phyloP scores from a whole-genome alignment of 2,888 invertebrate genomes.

The Altica lythri region DNA sequence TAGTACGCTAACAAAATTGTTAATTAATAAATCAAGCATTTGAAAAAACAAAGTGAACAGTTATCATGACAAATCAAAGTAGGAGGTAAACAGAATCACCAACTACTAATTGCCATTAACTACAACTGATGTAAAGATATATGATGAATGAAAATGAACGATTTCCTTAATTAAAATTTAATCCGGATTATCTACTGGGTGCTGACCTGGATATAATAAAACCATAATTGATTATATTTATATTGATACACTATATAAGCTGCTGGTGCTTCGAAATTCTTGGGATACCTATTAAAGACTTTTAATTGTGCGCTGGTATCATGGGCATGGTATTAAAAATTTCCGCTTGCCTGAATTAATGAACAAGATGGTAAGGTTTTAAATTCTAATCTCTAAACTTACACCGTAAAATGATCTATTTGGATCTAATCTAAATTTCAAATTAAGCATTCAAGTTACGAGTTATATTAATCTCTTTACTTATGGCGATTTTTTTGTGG shows the following conservation, averaged over 20 bases:
- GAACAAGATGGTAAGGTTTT: constrained; percentile 25
- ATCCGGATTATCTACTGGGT: constrained; percentile 11
- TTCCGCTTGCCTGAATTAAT: constrained; percentile 45
- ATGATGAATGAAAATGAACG: neutral
- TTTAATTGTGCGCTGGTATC: constrained; percentile 47
- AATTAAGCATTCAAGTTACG: constrained; percentile 26
- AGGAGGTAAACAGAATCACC: too few species aligned
- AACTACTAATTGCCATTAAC: too few species aligned
- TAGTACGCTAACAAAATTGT: too few species aligned
- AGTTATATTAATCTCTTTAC: constrained; percentile 15
- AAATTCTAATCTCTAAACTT: constrained; percentile 27
- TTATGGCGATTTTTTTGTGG: constrained; percentile 23
- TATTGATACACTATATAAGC: constrained; percentile 11
- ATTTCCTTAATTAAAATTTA: constrained; percentile 7
- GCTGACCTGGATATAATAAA: constrained; percentile 14
- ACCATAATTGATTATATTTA: constrained; percentile 34
- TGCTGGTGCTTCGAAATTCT: constrained; percentile 34
- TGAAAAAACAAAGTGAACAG: too few species aligned
- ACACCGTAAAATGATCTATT: constrained; percentile 33
- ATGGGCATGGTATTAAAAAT: constrained; percentile 47
- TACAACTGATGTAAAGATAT: too few species aligned
- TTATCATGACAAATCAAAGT: too few species aligned
- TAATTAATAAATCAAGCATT: too few species aligned
- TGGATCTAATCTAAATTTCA: constrained; percentile 34
- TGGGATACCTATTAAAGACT: constrained; percentile 42